These are phyloP conservation scores for Kryptolebias ocellatus DNA, from an alignment of 2,797 vertebrate genomes.

Conservation along the genomic window DNA sequence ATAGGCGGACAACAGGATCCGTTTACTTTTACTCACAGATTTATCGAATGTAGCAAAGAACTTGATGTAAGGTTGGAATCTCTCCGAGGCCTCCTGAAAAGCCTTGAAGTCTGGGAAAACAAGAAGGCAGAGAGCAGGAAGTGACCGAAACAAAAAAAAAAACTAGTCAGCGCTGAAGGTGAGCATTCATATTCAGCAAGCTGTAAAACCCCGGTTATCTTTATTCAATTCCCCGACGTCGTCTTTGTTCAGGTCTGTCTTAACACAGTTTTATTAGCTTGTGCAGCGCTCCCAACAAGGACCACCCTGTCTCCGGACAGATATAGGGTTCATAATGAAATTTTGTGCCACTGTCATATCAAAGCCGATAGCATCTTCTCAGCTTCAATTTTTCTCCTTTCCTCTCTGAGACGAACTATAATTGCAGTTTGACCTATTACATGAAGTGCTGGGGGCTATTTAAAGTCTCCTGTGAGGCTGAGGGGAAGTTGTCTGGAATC, in stretches of 20 bases:
- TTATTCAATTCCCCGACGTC: constrained; percentile 52
- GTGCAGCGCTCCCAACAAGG: constrained; percentile 44
- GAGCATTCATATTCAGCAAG: constrained; percentile 26
- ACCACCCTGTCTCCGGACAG: constrained; percentile 50
- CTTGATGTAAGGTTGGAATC: constrained; percentile 95
- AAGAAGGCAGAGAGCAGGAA: not conserved
- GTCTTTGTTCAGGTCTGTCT: constrained; percentile 27
- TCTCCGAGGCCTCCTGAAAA: constrained; percentile 93
- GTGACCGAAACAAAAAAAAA: not conserved
- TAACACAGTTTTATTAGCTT: constrained; percentile 47
- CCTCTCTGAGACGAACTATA: constrained; percentile 48
- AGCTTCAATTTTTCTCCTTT: constrained; percentile 25
- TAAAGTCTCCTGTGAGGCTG: constrained; percentile 59
- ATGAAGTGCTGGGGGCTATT: constrained; percentile 66
- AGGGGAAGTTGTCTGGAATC: constrained; percentile 52
- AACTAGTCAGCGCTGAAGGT: not conserved
- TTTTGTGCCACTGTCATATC: constrained; percentile 49
- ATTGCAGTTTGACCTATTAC: constrained; percentile 73
- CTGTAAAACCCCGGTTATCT: constrained; percentile 6
- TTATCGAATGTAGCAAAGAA: constrained; percentile 98
- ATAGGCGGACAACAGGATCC: no score
- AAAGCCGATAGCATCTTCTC: constrained; percentile 50
- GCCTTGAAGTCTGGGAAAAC: constrained; percentile 89
- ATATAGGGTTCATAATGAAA: constrained; percentile 71
- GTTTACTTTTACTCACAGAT: constrained; percentile 83